These are phyloP conservation scores for Pinna nobilis DNA, from an alignment of 1,140 invertebrate genomes.

Conservation along the genomic window DNA sequence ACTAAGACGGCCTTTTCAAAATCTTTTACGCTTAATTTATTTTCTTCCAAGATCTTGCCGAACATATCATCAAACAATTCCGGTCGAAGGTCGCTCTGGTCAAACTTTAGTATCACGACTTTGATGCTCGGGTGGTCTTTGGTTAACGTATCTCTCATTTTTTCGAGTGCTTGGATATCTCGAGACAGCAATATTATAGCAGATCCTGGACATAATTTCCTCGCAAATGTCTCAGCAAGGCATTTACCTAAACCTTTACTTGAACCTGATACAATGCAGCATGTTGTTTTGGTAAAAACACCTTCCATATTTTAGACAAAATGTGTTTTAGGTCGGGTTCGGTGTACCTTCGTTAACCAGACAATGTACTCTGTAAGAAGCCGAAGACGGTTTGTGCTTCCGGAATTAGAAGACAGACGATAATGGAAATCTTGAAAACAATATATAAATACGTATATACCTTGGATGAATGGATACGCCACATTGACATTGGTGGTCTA, in stretches of 20 bases:
- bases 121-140: conserved; percentile 40
- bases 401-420: too few relatives aligned
- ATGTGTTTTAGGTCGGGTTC: too few relatives aligned
- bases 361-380: too few relatives aligned
- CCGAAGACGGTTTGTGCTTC: too few relatives aligned
- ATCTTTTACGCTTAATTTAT: conserved; percentile 65
- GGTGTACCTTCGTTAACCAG: too few relatives aligned
- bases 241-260: conserved; percentile 90
- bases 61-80: conserved; percentile 69
- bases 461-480: too few relatives aligned
- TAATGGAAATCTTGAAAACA: too few relatives aligned
- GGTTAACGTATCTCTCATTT: conserved; percentile 78
- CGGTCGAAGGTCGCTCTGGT: conserved; percentile 70
- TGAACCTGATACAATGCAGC: conserved; percentile 83
- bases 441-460: too few relatives aligned
- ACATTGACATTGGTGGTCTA: too few relatives aligned
- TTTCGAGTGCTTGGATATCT: conserved; percentile 77
- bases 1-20: conserved; percentile 86
- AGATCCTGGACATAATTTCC: conserved; percentile 80
- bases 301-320: too few relatives aligned
- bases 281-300: conserved; percentile 41
- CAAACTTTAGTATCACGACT: conserved; percentile 58
- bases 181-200: conserved; percentile 86
- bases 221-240: conserved; percentile 83
- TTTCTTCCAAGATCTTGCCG: conserved; percentile 77